phyloP scores from a whole-genome alignment of 1,140 invertebrate species.

The Eriosoma lanigerum region DNA sequence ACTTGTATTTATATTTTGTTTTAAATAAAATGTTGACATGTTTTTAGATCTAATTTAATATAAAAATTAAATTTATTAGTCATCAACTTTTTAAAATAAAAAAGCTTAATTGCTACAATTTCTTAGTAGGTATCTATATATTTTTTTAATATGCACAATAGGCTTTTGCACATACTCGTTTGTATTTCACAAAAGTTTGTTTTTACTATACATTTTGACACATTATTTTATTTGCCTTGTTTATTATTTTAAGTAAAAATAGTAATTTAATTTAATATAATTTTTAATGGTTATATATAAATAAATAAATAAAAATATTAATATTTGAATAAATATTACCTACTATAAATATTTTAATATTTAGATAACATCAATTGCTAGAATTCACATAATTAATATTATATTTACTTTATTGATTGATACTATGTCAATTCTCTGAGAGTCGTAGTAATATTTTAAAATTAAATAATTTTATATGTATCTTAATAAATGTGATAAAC shows the following conservation, averaged over 20 bases:
- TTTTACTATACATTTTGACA: slow-evolving; percentile 46
- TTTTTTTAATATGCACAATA: slow-evolving; percentile 36
- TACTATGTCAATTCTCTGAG: neutral
- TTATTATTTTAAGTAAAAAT: slow-evolving; percentile 40
- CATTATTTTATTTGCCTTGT: slow-evolving; percentile 45
- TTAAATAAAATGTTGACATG: slow-evolving; percentile 21
- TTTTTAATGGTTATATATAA: slow-evolving; percentile 9
- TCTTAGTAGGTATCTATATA: slow-evolving; percentile 26
- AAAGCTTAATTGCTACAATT: slow-evolving; percentile 43
- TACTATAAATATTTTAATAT: neutral
- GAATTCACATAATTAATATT: slow-evolving; percentile 2
- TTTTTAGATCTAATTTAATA: neutral
- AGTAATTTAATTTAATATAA: slow-evolving; percentile 40
- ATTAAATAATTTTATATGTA: slow-evolving; percentile 29
- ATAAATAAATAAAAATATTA: neutral
- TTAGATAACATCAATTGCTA: neutral
- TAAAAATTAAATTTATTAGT: neutral
- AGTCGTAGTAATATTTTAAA: neutral
- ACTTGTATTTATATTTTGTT: neutral
- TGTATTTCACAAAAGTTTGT: slow-evolving; percentile 44
- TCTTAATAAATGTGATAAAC: slow-evolving; percentile 3
- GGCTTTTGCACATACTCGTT: slow-evolving; percentile 50
- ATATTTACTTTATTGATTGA: neutral
- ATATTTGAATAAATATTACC: neutral
- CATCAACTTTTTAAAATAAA: slow-evolving; percentile 24